Percentiles rank a stretch among this genome's conserved stretches.
Evolutionary conservation across 2,888 invertebrate species (phyloP).

Genomic region (Ecliptopera silaceata): DNA sequence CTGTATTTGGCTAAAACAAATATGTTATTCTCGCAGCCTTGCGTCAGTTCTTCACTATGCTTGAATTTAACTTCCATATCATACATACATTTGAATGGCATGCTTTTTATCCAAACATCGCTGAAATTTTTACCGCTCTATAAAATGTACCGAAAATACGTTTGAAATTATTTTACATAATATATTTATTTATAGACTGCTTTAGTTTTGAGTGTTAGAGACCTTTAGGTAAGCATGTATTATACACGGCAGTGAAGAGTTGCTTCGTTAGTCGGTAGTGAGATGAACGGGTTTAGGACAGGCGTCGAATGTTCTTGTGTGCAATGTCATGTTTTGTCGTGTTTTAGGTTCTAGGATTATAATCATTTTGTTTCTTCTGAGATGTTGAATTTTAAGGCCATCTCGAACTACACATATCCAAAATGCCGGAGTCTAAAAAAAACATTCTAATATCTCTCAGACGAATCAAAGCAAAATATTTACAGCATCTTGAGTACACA

Average conservation of each 20-base stretch:
- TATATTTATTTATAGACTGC: conserved; percentile 47
- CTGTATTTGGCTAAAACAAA: conserved; percentile 25
- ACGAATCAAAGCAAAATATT: neutral
- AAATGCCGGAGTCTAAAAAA: too few relatives aligned
- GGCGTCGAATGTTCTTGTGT: conserved; percentile 59
- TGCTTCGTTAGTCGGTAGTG: conserved; percentile 65
- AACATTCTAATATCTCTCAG: conserved; percentile 4
- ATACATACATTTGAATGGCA: conserved; percentile 42
- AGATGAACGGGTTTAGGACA: conserved; percentile 43
- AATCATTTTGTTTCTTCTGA: conserved; percentile 38
- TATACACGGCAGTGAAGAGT: conserved; percentile 55
- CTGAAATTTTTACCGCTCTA: conserved; percentile 37
- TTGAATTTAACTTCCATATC: conserved; percentile 40
- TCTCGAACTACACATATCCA: neutral
- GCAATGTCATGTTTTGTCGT: conserved; percentile 59
- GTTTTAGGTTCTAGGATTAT: conserved; percentile 44
- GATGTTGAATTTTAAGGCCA: conserved; percentile 5
- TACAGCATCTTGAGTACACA: neutral
- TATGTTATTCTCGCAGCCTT: conserved; percentile 47
- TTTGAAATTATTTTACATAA: conserved; percentile 2
- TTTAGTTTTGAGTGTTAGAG: conserved; percentile 57
- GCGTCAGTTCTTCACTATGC: conserved; percentile 41
- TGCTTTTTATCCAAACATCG: conserved; percentile 46
- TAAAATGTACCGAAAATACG: conserved; percentile 12
- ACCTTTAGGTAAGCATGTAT: conserved; percentile 66